These are phyloP conservation scores for Motacilla alba DNA, from an alignment of 2,113 vertebrate genomes.

Conservation along the genomic window DNA sequence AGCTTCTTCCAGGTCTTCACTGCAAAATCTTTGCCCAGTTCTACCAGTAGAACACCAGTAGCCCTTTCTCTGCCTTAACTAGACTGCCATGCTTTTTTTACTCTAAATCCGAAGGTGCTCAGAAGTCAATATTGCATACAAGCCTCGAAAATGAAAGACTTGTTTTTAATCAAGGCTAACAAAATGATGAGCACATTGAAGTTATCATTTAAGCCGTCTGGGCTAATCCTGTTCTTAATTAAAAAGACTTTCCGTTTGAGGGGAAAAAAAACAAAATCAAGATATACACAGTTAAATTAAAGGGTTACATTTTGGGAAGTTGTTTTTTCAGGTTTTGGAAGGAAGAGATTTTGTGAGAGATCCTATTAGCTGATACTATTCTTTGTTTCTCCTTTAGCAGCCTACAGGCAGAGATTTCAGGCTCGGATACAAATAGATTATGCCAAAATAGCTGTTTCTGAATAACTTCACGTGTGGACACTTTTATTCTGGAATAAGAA, in stretches of 20 bases:
- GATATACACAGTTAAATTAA: constrained; percentile 11
- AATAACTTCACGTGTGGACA: constrained; percentile 32
- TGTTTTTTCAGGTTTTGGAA: constrained; percentile 24
- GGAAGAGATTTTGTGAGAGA: constrained; percentile 24
- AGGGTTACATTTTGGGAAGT: background rate
- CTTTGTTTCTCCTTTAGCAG: constrained; percentile 35
- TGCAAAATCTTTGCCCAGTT: background rate
- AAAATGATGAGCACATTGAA: constrained; percentile 1
- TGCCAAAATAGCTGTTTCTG: constrained; percentile 44
- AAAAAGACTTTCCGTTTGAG: background rate
- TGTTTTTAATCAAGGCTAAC: constrained; percentile 30
- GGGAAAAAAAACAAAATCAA: background rate
- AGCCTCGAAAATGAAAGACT: background rate
- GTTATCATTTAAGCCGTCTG: background rate
- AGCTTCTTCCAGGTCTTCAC: background rate
- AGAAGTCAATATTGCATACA: background rate
- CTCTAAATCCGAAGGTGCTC: background rate
- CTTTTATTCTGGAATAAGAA: constrained; percentile 49
- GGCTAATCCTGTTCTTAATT: constrained; percentile 29
- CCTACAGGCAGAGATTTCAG: constrained; percentile 44
- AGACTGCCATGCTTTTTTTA: background rate
- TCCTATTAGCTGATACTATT: constrained; percentile 42
- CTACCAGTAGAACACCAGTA: background rate
- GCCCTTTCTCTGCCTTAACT: background rate
- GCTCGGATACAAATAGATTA: background rate